Base-by-base conservation (phyloP, 2,797 vertebrate species). In the Halcyon badia region DNA sequence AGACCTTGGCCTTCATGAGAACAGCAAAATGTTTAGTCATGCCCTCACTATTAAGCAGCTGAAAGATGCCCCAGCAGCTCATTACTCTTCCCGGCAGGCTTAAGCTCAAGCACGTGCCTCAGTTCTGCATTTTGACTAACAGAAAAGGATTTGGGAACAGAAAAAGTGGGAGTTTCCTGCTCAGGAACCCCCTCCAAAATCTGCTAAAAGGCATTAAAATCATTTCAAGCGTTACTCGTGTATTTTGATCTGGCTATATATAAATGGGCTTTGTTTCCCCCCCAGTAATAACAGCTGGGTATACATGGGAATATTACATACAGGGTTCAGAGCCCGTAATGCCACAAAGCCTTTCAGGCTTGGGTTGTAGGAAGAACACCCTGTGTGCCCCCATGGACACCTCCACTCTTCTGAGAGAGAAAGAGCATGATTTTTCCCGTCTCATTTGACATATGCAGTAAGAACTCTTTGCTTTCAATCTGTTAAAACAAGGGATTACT, bases 1-100 rank as follows among this genome's bases (percentile, higher is more conserved):
- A 93, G 85, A 92, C 90, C 89, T 90, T 92, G 92, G 78, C 75
- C 87, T 92, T 70, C 48, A 3, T 33, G 52, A 69, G 78, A 94
- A 73, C 28, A 64, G 75, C 48, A 82, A 76, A 94, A 83, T 80
- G 61, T 94, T 95, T 80, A 91, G 75, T 82, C 82, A 70, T 89
- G n/a, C 35, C 48, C 58, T 88, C 61, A 7, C 37, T 71, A 8
- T 4, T 39, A 61, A 62, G 58, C 69, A 58, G 62, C 41, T 87
- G 77, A 78, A 95, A 89, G 75, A 56, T 61, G 51, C 31, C 42
- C 76, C 60, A 60, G 75, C 48, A 89, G 56, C 85, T 88, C 76
- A 8, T 42, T 68, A 44, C 30, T 41, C 39, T 71, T 87, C 56
- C 82, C 25, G 15, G 68, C 48, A 91, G 42, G 51, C 48, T 87